Conservation (phyloP, 2,888 invertebrate genomes). For the Phalera bucephala region DNA sequence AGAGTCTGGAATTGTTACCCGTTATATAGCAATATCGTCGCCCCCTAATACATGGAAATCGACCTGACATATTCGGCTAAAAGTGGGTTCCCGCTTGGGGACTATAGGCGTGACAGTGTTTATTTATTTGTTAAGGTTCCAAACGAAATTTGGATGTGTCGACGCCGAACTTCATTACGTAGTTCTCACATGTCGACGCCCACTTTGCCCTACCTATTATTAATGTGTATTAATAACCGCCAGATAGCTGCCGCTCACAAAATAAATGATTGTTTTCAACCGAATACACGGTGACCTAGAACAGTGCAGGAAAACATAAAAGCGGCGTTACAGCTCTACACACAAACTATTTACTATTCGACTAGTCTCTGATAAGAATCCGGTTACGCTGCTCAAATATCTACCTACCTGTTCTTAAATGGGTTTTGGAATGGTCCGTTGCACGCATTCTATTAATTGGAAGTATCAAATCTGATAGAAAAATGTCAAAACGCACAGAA, state of each 20-base stretch:
- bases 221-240: background rate
- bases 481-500: too few relatives aligned
- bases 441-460: background rate
- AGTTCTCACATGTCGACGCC: background rate
- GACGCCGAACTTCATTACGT: too few relatives aligned
- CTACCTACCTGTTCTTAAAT: background rate
- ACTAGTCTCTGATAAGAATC: background rate
- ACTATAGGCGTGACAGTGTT: too few relatives aligned
- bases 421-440: background rate
- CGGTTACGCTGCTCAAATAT: background rate
- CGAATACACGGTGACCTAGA: slow-evolving; percentile 3
- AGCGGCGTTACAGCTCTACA: background rate
- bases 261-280: slow-evolving; percentile 1
- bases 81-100: too few relatives aligned
- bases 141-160: too few relatives aligned
- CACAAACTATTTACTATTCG: background rate
- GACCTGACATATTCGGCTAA: too few relatives aligned
- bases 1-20: too few relatives aligned
- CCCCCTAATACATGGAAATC: too few relatives aligned
- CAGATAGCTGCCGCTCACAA: background rate
- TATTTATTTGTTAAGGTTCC: too few relatives aligned
- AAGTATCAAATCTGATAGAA: too few relatives aligned
- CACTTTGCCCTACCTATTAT: background rate
- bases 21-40: too few relatives aligned
- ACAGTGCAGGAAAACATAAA: background rate